These are phyloP conservation scores for Hemibagrus guttatus DNA, from an alignment of 2,797 vertebrate genomes.

Conservation along the genomic window DNA sequence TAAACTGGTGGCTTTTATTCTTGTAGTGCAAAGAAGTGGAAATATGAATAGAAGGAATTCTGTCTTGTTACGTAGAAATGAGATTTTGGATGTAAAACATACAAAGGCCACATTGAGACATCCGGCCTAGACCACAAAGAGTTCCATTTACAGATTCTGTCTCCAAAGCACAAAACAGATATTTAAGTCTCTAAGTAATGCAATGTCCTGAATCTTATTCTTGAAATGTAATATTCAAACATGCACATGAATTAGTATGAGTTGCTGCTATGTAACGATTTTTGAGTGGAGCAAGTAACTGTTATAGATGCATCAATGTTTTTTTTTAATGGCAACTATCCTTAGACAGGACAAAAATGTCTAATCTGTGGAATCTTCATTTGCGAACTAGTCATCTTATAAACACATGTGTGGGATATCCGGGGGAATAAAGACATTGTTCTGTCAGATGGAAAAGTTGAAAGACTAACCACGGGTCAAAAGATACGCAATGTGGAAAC, in stretches of 20 bases:
- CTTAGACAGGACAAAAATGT: background rate
- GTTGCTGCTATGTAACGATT: background rate
- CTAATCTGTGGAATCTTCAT: background rate
- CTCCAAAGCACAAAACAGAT: slow-evolving; percentile 70
- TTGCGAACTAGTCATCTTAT: background rate
- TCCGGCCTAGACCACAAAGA: slow-evolving; percentile 52
- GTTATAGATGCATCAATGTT: background rate
- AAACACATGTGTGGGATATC: slow-evolving; percentile 31
- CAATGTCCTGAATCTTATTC: slow-evolving; percentile 49
- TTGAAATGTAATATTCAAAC: slow-evolving; percentile 6
- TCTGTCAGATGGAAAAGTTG: slow-evolving; percentile 28
- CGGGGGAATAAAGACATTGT: slow-evolving; percentile 36
- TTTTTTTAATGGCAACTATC: background rate
- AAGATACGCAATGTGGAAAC: slow-evolving; percentile 11
- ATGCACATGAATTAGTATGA: background rate
- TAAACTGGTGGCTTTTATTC: slow-evolving; percentile 63
- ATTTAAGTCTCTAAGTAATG: slow-evolving; percentile 65
- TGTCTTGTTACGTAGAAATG: slow-evolving; percentile 61
- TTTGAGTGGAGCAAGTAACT: background rate
- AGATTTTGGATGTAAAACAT: slow-evolving; percentile 55
- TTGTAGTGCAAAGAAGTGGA: slow-evolving; percentile 58
- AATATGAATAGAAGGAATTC: slow-evolving; percentile 68
- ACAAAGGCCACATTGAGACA: slow-evolving; percentile 79
- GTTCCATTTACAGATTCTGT: slow-evolving; percentile 61
- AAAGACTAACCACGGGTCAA: slow-evolving; percentile 29